Percentiles rank a stretch among this genome's conserved stretches.
These are phyloP conservation scores for Rattus rattus DNA, from an alignment of 2,113 vertebrate species.

Conservation along the genomic window DNA sequence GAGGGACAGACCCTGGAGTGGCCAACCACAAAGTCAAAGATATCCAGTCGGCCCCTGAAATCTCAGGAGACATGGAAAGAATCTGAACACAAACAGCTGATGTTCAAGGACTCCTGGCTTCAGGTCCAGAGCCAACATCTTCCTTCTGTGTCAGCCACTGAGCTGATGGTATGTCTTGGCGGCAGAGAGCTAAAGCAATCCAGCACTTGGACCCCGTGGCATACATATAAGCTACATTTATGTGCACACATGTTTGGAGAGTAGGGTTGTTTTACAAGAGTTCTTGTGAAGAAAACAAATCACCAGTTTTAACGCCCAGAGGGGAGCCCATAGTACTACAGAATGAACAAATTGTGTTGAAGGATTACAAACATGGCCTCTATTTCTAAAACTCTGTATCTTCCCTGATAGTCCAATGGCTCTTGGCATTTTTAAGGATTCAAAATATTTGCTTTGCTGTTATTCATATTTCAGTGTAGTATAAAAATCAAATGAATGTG, in stretches of 20 bases:
- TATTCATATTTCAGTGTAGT: neutral
- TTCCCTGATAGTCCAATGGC: neutral
- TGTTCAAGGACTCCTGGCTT: neutral
- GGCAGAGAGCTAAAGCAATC: neutral
- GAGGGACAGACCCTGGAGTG: neutral
- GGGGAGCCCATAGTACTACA: neutral
- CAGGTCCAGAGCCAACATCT: neutral
- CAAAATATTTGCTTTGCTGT: neutral
- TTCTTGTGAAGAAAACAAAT: neutral
- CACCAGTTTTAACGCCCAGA: neutral
- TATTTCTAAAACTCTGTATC: neutral
- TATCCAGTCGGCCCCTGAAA: neutral
- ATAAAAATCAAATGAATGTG: neutral
- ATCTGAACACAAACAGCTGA: neutral
- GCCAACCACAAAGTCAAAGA: rapidly evolving
- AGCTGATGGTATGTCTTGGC: neutral
- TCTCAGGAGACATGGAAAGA: neutral
- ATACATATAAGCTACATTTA: neutral
- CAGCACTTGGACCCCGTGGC: neutral
- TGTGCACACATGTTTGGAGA: neutral
- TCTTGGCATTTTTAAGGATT: neutral
- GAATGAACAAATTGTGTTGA: neutral
- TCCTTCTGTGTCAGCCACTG: neutral
- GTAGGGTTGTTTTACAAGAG: neutral
- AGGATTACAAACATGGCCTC: neutral